phyloP scores from a whole-genome alignment of 2,797 vertebrate genomes.

The Gorsachius magnificus region DNA sequence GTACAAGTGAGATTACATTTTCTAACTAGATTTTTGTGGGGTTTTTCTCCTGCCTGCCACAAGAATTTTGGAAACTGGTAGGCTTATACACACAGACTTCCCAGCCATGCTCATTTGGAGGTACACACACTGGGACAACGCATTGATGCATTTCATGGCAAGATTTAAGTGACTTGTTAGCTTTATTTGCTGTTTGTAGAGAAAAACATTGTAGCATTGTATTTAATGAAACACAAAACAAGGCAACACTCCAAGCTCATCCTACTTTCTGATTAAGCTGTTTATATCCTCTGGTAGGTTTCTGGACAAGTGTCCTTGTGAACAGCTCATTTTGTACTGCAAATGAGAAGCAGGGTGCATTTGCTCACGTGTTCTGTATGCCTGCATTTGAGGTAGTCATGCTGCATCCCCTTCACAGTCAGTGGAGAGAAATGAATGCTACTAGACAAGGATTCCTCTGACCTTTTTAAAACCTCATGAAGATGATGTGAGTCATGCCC shows the following conservation, averaged over 20 bases:
- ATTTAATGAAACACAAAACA: not conserved
- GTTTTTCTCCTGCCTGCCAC: not conserved
- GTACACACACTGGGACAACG: not conserved
- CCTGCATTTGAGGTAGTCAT: not conserved
- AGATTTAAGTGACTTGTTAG: not conserved
- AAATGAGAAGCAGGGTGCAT: not conserved
- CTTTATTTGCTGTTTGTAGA: not conserved
- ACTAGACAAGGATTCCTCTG: not conserved
- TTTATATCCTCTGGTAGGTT: not conserved
- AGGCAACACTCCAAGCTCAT: not conserved
- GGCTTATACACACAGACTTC: not conserved
- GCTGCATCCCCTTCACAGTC: not conserved
- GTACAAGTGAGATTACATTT: not conserved
- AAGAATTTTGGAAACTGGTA: not conserved
- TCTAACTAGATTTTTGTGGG: not conserved
- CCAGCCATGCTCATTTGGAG: not conserved
- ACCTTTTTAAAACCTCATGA: not conserved
- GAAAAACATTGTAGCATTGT: not conserved
- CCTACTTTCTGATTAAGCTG: not conserved
- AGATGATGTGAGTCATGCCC: conserved; percentile 10
- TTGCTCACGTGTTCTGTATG: not conserved
- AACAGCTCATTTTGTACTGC: not conserved
- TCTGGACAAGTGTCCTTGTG: not conserved
- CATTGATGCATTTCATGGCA: not conserved
- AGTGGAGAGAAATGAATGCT: not conserved